Evolutionary conservation across 1,140 invertebrate species (phyloP).

Genomic region (Cephus cinctus): DNA sequence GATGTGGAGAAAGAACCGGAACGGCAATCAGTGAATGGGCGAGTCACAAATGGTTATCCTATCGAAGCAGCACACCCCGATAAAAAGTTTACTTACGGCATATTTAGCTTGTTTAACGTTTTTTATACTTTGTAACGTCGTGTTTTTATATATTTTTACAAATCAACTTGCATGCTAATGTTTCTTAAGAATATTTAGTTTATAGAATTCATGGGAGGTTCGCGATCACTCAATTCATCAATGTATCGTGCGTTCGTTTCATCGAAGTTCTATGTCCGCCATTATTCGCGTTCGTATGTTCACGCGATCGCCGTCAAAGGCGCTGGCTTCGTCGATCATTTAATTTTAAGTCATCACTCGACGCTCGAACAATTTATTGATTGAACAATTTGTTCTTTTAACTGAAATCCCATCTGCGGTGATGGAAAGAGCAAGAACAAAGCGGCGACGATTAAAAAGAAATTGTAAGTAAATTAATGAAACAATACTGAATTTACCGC

Average conservation of each 20-base stretch:
- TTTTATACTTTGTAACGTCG: conserved; percentile 21
- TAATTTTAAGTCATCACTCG: not conserved
- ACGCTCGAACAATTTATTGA: not conserved
- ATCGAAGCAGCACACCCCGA: conserved; percentile 3
- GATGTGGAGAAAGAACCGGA: too few relatives aligned
- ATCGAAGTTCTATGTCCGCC: too few relatives aligned
- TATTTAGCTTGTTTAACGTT: conserved; percentile 26
- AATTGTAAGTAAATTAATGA: too few relatives aligned
- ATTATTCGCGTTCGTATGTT: not conserved
- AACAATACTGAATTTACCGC: too few relatives aligned
- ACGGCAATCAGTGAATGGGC: too few relatives aligned
- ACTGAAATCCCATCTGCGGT: too few relatives aligned
- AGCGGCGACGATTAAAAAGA: too few relatives aligned
- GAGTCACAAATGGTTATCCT: too few relatives aligned
- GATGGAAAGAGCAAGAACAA: too few relatives aligned
- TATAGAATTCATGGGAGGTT: conserved; percentile 6
- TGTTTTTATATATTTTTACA: conserved; percentile 36
- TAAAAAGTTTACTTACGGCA: conserved; percentile 13
- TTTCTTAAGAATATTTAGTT: conserved; percentile 23
- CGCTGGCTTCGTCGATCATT: not conserved
- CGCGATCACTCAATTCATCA: not conserved
- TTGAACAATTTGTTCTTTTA: too few relatives aligned
- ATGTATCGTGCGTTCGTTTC: not conserved
- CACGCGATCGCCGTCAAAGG: not conserved
- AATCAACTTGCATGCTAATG: conserved; percentile 20